Base-by-base conservation (phyloP, 2,888 invertebrate genomes). In the Flabesymbios commensalis region DNA sequence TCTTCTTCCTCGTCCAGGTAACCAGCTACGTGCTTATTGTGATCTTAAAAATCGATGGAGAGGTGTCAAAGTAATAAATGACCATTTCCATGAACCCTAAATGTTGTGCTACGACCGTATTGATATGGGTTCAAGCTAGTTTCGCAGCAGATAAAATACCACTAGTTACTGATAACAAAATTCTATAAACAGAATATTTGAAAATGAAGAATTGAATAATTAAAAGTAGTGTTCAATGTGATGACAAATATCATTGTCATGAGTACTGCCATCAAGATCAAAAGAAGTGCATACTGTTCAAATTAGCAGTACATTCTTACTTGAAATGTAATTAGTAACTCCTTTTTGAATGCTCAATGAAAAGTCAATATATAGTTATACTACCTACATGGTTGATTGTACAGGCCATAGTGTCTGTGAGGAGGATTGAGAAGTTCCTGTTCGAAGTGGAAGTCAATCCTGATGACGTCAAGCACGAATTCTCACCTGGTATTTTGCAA, bases 171-270 rank as follows among this genome's bases (percentile, higher is more conserved):
- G 31, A 29, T 29, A 48, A 29, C n/a, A n/a, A n/a, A n/a, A n/a
- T n/a, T n/a, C n/a, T n/a, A n/a, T 14, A 45, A 45, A 10, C 14
- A 45, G 10, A 14, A n/a, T n/a, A n/a, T n/a, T 33, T 52, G 17
- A n/a, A 4, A 32, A 28, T 28, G 36, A 32, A 26, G n/a, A 52
- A 52, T 32, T 31, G 22, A 2, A 51, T 31, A 3, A 29, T 51
- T 31, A 10, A 19, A 45, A 10, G 42, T 2, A 10, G 31, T n/a
- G 3, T 87, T 96, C 83, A 90, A 93, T 84, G 90, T 94, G 78
- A 87, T 89, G 84, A 93, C 89, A 83, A 31, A 57, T 94, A 83
- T 96, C 96, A 76, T 88, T 97, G 84, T 92, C 93, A 80, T 91
- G 95, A n/a, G n/a, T n/a, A n/a, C n/a, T n/a, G n/a, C n/a, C n/a